A percentile compares a stretch with the other conserved stretches of the same genome.
These are phyloP conservation scores for Danio kyathit DNA, from an alignment of 2,797 vertebrate genomes.

Conservation along the genomic window DNA sequence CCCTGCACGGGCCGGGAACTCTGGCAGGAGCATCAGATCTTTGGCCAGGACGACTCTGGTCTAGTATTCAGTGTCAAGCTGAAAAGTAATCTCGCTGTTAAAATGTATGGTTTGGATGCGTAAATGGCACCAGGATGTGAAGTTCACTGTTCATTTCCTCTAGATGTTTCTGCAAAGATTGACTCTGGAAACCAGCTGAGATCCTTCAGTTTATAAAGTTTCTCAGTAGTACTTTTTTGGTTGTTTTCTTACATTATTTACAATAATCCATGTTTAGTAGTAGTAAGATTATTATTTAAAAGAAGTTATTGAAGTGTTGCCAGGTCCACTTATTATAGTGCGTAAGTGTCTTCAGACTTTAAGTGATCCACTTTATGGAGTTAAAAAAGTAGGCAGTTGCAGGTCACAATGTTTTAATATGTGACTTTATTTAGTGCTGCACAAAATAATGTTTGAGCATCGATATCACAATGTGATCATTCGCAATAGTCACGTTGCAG, in stretches of 20 bases:
- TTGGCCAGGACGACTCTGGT: conserved; percentile 58
- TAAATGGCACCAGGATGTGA: conserved; percentile 62
- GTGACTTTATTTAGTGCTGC: too few relatives aligned
- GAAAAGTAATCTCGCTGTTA: conserved; percentile 61
- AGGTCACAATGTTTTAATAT: too few relatives aligned
- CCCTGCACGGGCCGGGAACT: conserved; percentile 54
- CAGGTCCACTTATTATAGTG: too few relatives aligned
- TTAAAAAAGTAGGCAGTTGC: too few relatives aligned
- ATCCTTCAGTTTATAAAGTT: neutral
- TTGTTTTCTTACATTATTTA: neutral
- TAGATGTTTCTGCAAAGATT: neutral
- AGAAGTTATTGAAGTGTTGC: neutral
- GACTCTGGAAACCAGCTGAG: neutral
- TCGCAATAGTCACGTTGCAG: too few relatives aligned
- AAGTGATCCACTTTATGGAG: too few relatives aligned
- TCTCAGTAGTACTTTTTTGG: neutral
- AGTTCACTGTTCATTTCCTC: conserved; percentile 30
- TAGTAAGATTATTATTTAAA: neutral
- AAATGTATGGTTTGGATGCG: conserved; percentile 54
- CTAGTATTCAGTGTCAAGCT: conserved; percentile 55
- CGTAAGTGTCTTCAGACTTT: too few relatives aligned
- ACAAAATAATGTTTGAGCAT: too few relatives aligned
- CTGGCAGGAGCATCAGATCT: conserved; percentile 67
- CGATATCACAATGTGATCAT: too few relatives aligned
- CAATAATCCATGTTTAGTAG: neutral